A percentile compares a stretch with the other conserved stretches of the same genome.
Conservation (phyloP, 2,888 invertebrate genomes). For the Cistogaster globosa region DNA sequence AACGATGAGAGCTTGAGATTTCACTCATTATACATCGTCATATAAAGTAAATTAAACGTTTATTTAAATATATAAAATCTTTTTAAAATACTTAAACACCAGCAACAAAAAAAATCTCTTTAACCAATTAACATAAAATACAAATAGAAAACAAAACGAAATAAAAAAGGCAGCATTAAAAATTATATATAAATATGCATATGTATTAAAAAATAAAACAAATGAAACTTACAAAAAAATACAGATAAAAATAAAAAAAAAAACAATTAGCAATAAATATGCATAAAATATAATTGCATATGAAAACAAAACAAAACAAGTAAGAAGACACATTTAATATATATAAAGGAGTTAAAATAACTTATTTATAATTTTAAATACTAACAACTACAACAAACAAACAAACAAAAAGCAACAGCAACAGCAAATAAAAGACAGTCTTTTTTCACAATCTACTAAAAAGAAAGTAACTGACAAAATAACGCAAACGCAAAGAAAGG, state of each 20-base stretch:
- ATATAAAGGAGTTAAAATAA: conserved; percentile 40
- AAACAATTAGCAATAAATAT: conserved; percentile 45
- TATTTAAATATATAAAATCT: conserved; percentile 16
- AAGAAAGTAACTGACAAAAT: conserved; percentile 52
- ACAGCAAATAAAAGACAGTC: conserved; percentile 54
- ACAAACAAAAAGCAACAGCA: conserved; percentile 59
- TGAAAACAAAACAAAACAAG: background rate
- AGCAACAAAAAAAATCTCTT: conserved; percentile 41
- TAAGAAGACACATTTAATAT: conserved; percentile 26
- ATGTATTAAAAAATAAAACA: conserved; percentile 36
- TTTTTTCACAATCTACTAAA: conserved; percentile 58
- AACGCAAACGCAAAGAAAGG: conserved; percentile 68
- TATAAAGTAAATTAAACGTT: conserved; percentile 2
- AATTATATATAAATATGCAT: conserved; percentile 2
- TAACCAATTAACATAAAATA: conserved; percentile 29
- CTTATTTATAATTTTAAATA: conserved; percentile 55
- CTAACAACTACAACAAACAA: conserved; percentile 59
- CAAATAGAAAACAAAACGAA: conserved; percentile 35
- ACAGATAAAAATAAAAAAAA: background rate
- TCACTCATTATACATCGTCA: conserved; percentile 5
- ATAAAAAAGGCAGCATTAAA: conserved; percentile 63
- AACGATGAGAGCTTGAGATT: conserved; percentile 12
- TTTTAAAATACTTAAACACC: conserved; percentile 37
- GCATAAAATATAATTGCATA: conserved; percentile 22
- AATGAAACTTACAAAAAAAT: conserved; percentile 52